Evolutionary conservation across 2,113 vertebrate genomes (phyloP).

Genomic region (Pandion haliaetus): DNA sequence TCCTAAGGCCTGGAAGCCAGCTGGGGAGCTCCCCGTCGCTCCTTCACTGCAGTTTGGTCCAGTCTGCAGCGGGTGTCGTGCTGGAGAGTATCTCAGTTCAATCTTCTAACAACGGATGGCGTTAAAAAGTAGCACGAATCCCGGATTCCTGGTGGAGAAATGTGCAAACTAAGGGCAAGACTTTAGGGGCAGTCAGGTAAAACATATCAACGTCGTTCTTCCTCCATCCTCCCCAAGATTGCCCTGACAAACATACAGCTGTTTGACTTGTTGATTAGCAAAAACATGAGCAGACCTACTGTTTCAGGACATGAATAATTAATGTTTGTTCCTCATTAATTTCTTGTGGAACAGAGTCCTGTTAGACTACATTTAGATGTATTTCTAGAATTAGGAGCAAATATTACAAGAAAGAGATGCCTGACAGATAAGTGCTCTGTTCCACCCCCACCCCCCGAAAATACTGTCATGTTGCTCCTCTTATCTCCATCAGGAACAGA

Average conservation of each 20-base stretch:
- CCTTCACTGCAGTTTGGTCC: rapidly evolving
- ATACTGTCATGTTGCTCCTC: not conserved
- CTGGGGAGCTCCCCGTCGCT: not conserved
- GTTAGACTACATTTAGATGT: constrained; percentile 48
- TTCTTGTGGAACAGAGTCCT: constrained; percentile 66
- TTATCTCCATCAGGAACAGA: not conserved
- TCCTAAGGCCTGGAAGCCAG: not conserved
- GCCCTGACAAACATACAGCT: constrained; percentile 57
- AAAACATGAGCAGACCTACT: constrained; percentile 73
- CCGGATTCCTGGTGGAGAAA: not conserved
- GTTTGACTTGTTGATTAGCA: constrained; percentile 76
- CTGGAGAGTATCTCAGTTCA: too few relatives aligned
- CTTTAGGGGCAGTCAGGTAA: not conserved
- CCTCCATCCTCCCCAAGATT: not conserved
- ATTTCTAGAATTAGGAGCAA: constrained; percentile 67
- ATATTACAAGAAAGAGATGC: not conserved
- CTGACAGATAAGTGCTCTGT: not conserved
- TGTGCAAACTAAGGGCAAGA: not conserved
- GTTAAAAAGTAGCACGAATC: not conserved
- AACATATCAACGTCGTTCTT: rapidly evolving
- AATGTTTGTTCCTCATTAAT: constrained; percentile 72
- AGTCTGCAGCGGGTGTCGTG: rapidly evolving
- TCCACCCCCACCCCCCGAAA: not conserved
- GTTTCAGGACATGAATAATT: constrained; percentile 76
- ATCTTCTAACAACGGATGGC: rapidly evolving